phyloP scores from a whole-genome alignment of 1,140 invertebrate genomes.

The Nephotettix cincticeps region DNA sequence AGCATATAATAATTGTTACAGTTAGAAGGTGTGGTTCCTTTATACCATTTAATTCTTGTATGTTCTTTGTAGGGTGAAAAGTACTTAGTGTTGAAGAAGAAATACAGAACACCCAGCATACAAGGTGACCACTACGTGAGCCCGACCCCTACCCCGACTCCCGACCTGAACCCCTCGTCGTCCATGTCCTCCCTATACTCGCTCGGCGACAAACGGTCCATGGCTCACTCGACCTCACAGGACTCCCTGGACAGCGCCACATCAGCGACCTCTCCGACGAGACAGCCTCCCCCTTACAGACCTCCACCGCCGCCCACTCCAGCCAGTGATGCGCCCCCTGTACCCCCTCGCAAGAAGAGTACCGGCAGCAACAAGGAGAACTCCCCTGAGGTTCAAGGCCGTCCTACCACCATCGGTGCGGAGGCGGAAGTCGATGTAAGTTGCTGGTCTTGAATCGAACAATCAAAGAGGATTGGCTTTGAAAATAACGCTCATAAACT shows the following conservation, averaged over 20 bases:
- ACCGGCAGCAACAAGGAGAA: constrained; percentile 43
- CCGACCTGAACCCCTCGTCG: constrained; percentile 50
- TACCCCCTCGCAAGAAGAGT: constrained; percentile 57
- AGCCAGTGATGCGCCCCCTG: constrained; percentile 49
- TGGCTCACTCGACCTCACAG: constrained; percentile 42
- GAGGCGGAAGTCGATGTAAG: constrained; percentile 34
- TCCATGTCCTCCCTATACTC: constrained; percentile 35
- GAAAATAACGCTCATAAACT: too few relatives aligned
- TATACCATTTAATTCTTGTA: too few relatives aligned
- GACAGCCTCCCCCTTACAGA: constrained; percentile 64
- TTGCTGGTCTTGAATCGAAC: constrained; percentile 3
- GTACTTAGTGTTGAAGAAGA: constrained; percentile 78
- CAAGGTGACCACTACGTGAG: not conserved
- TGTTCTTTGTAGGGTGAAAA: constrained; percentile 67
- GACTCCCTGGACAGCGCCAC: constrained; percentile 29
- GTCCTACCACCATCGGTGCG: constrained; percentile 32
- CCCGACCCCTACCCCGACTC: constrained; percentile 35
- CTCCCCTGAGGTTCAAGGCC: constrained; percentile 23
- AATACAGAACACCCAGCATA: constrained; percentile 56
- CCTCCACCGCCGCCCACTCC: constrained; percentile 24
- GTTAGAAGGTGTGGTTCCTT: too few relatives aligned
- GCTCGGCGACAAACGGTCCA: not conserved
- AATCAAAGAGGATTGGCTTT: too few relatives aligned
- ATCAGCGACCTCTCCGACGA: constrained; percentile 42
- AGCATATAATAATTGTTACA: too few relatives aligned